Conservation (phyloP, 2,113 vertebrate species). For the Myiopsitta monachus region DNA sequence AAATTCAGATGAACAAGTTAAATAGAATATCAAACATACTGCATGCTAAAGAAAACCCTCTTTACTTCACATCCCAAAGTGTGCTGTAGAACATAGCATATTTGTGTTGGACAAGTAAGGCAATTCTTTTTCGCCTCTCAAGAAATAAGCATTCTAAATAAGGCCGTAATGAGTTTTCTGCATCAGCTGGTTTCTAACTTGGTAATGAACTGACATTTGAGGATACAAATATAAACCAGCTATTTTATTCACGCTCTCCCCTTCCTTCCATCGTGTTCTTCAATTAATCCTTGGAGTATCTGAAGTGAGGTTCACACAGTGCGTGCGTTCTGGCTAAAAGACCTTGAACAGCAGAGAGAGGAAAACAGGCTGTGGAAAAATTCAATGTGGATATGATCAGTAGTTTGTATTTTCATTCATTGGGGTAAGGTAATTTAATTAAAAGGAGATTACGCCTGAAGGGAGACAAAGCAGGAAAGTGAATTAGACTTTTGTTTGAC, state of each 20-base stretch:
- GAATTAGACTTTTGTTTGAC: not conserved
- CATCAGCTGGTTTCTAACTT: conserved; percentile 56
- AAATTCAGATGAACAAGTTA: not conserved
- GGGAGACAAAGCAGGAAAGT: not conserved
- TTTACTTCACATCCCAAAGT: not conserved
- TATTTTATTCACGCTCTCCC: conserved; percentile 38
- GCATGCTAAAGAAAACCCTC: not conserved
- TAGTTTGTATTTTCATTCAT: not conserved
- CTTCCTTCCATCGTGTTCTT: conserved; percentile 29
- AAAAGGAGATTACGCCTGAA: not conserved
- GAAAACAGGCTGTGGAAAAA: not conserved
- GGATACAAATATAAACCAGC: conserved; percentile 37
- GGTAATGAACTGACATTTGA: conserved; percentile 61
- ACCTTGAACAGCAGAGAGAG: not conserved
- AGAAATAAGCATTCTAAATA: conserved; percentile 47
- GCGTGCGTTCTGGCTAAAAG: not conserved
- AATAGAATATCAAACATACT: not conserved
- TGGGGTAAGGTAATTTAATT: conserved; percentile 18
- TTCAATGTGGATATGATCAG: not conserved
- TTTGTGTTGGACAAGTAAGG: not conserved
- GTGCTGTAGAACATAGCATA: not conserved
- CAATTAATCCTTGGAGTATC: conserved; percentile 19
- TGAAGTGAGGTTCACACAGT: not conserved
- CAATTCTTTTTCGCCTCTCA: conserved; percentile 26
- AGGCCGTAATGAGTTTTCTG: conserved; percentile 34